Evolutionary conservation across 2,113 vertebrate genomes (phyloP).

Genomic region (Chaetops frenatus): DNA sequence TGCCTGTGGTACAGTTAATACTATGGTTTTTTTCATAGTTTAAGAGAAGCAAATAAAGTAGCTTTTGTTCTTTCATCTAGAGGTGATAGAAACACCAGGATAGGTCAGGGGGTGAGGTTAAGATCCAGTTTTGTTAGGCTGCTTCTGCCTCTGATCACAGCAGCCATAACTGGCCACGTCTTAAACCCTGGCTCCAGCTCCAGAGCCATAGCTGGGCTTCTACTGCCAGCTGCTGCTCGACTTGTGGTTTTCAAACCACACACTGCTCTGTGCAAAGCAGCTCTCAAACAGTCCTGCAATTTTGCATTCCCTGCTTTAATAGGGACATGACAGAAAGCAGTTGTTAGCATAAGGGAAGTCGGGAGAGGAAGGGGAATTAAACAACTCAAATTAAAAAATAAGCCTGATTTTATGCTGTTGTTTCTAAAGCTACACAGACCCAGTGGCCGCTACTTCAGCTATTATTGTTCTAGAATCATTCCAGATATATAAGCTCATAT

Average conservation of each 20-base stretch:
- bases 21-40: background rate
- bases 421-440: background rate
- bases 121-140: background rate
- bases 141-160: background rate
- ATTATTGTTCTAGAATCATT: background rate
- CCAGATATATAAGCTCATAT: background rate
- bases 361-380: background rate
- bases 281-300: background rate
- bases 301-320: background rate
- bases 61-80: background rate
- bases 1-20: background rate
- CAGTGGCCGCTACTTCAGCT: background rate
- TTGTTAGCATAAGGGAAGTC: background rate
- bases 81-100: background rate
- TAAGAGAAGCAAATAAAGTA: background rate
- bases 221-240: background rate
- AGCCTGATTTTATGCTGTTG: background rate
- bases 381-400: background rate
- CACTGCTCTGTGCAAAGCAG: background rate
- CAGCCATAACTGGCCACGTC: accelerated
- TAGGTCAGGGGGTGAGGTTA: background rate
- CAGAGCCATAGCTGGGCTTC: background rate
- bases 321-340: background rate
- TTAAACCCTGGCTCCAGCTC: background rate
- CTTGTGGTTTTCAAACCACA: background rate